Evolutionary conservation across 1,140 invertebrate genomes (phyloP), one percentile per base, ranked within the genome.

Genomic region (Cylas formicarius): DNA sequence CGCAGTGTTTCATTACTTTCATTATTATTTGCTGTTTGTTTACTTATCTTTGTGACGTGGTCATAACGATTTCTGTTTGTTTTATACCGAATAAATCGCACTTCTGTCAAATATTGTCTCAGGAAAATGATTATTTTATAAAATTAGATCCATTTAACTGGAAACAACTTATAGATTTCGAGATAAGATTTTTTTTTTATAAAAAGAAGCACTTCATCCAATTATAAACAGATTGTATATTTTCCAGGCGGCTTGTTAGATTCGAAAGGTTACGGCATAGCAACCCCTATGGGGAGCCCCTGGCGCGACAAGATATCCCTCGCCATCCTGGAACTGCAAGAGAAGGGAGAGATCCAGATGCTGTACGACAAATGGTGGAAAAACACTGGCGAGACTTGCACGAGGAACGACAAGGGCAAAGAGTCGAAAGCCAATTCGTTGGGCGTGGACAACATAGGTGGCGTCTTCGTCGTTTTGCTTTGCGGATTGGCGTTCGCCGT

Each of bases 361-460:
- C 67, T 91, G 26, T 95, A 96, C 65, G 90, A 91, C 65, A 95
- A 92, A 69, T 96, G 61, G 60, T 97, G 93, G 92, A 93, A 95
- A 67, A 89, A 91, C 60, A 88, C 87, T 0, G 90, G 87, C 0
- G 88, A 93, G 51, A 86, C 89, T 2, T 96, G 92, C 63, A 87
- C 84, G 51, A 72, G 87, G 45, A 87, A 90, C 53, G 88, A 94
- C 27, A 90, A 89, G 62, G 82, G 77, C 43, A 82, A 80, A 58
- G 82, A 83, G 55, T 78, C 74, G 29, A 84, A 84, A 62, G 84
- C 84, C 1, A 83, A 78, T 56, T 77, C 84, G 38, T 69, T 96
- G 14, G 90, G 88, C 4, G 82, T 95, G 31, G 86, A 88, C 52
- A 94, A 94, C 65, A 86, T 92, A 66, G 80, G 91, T 27, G 93